Evolutionary conservation across 2,113 vertebrate species (phyloP).

Genomic region (Lepisosteus oculatus): DNA sequence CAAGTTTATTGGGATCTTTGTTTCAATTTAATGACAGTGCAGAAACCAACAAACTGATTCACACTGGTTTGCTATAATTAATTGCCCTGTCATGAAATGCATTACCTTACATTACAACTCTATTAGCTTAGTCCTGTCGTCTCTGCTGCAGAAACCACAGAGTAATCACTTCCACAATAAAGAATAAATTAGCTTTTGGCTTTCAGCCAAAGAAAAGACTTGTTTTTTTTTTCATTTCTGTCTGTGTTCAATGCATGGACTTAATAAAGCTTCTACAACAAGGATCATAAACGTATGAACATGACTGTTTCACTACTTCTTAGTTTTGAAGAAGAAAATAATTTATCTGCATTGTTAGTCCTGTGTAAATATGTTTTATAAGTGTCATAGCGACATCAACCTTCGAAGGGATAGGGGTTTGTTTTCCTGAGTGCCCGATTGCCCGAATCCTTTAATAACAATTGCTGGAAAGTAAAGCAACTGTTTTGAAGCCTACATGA

Average conservation of each 20-base stretch:
- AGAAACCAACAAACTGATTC: conserved; percentile 80
- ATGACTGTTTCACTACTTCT: neutral
- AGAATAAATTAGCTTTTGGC: conserved; percentile 81
- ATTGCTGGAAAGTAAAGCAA: too few relatives aligned
- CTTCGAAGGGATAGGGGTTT: too few relatives aligned
- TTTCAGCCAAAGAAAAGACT: conserved; percentile 69
- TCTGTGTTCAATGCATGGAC: conserved; percentile 76
- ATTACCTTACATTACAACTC: conserved; percentile 82
- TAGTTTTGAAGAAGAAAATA: too few relatives aligned
- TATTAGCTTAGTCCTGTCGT: conserved; percentile 81
- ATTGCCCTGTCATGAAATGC: conserved; percentile 83
- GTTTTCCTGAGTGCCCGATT: too few relatives aligned
- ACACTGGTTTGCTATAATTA: conserved; percentile 79
- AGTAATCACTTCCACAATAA: conserved; percentile 82
- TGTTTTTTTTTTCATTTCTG: conserved; percentile 61
- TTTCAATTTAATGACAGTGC: conserved; percentile 75
- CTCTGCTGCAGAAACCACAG: conserved; percentile 75
- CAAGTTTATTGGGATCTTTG: conserved; percentile 71
- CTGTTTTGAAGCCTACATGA: too few relatives aligned
- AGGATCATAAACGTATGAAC: neutral
- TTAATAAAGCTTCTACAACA: conserved; percentile 64
- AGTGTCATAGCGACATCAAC: too few relatives aligned
- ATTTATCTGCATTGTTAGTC: too few relatives aligned
- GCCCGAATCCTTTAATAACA: too few relatives aligned
- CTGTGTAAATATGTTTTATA: too few relatives aligned